These are phyloP conservation scores for Chitala chitala DNA, from an alignment of 2,113 vertebrate species.

Conservation along the genomic window DNA sequence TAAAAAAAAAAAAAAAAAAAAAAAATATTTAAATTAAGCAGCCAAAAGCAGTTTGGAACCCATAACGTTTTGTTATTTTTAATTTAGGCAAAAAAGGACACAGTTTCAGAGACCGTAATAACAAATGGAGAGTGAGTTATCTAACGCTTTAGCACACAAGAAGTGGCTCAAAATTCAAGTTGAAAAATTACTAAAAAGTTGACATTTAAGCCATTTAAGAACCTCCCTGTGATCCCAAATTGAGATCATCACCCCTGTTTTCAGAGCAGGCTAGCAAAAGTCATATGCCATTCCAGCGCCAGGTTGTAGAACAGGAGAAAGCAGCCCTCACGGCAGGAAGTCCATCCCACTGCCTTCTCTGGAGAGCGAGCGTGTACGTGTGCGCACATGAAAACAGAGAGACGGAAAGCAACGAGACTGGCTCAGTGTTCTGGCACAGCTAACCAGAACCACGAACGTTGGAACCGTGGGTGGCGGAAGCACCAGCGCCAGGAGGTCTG, in stretches of 20 bases:
- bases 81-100: no score
- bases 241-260: no score
- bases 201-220: not conserved
- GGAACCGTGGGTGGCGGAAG: not conserved
- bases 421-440: not conserved
- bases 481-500: not conserved
- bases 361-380: not conserved
- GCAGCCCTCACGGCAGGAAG: conserved; percentile 6
- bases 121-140: not conserved
- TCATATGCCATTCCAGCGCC: not conserved
- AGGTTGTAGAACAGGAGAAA: not conserved
- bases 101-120: not conserved
- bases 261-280: no score
- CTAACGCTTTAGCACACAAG: not conserved
- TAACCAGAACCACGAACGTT: conserved; percentile 1
- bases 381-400: not conserved
- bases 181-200: not conserved
- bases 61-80: no score
- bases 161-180: not conserved
- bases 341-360: not conserved
- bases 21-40: not conserved
- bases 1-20: not conserved
- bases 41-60: not conserved
- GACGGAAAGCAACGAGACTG: not conserved
- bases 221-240: no score